Percentiles rank a stretch among this genome's conserved stretches.
These are phyloP conservation scores for Philonicus albiceps DNA, from an alignment of 2,888 invertebrate genomes.

Conservation along the genomic window DNA sequence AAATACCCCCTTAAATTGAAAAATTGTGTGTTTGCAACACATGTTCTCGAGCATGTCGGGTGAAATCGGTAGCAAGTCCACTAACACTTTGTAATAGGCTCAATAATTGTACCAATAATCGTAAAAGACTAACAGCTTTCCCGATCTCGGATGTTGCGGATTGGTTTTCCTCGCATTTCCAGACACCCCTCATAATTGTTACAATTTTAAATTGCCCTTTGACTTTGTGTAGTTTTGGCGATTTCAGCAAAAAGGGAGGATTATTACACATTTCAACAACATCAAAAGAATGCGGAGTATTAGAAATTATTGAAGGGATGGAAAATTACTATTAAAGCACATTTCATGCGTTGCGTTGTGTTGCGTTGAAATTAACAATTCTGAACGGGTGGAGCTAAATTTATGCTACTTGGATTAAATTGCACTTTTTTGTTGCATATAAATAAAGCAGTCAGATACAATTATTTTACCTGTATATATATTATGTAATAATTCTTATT, in stretches of 20 bases:
- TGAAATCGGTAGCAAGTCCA: background rate
- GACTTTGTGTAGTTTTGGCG: background rate
- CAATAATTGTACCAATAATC: constrained; percentile 48
- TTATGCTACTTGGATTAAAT: background rate
- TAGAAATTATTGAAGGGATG: background rate
- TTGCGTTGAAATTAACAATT: background rate
- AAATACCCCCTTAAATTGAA: constrained; percentile 31
- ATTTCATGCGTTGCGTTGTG: background rate
- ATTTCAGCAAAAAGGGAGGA: background rate
- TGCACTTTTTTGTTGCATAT: background rate
- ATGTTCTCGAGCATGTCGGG: constrained; percentile 1
- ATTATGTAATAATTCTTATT: too few species aligned
- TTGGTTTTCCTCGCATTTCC: constrained; percentile 35
- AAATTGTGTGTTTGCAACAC: constrained; percentile 29
- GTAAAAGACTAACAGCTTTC: constrained; percentile 42
- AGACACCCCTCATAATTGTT: background rate
- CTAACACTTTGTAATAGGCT: constrained; percentile 39
- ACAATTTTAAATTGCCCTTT: constrained; percentile 6
- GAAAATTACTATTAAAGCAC: background rate
- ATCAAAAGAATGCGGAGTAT: background rate
- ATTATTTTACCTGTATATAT: too few species aligned
- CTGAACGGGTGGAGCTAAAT: background rate
- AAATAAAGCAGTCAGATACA: too few species aligned
- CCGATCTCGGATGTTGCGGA: constrained; percentile 44
- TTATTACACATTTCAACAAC: background rate